Percentiles rank a stretch among this genome's conserved stretches.
phyloP scores from a whole-genome alignment of 2,113 vertebrate genomes.

The Gasterosteus nipponicus region DNA sequence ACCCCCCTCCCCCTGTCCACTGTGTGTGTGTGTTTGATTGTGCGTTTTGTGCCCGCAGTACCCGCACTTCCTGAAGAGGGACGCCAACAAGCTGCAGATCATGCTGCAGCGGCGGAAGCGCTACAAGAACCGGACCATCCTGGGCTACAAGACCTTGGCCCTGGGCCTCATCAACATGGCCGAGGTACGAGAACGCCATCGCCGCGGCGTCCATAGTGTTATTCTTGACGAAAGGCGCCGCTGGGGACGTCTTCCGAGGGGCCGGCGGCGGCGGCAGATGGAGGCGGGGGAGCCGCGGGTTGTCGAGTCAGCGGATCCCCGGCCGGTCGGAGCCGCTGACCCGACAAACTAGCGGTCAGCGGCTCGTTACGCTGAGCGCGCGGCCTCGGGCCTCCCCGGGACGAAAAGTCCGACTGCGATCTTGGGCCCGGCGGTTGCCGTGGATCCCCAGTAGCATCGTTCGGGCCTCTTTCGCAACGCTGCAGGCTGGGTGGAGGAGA shows the following conservation, averaged over 20 bases:
- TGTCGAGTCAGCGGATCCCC: conserved; percentile 47
- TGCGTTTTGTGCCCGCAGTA: conserved; percentile 77
- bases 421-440: conserved; percentile 20
- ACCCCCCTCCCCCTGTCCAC: neutral
- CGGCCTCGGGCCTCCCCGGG: conserved; percentile 20
- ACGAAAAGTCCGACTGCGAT: conserved; percentile 23
- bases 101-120: conserved; percentile 92
- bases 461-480: too few relatives aligned
- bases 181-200: conserved; percentile 78
- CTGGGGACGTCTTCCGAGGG: too few relatives aligned
- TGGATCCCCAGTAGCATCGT: conserved; percentile 39
- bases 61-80: conserved; percentile 92
- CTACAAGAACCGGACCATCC: conserved; percentile 94
- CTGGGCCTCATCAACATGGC: conserved; percentile 95
- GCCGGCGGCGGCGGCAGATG: conserved; percentile 21
- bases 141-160: conserved; percentile 92
- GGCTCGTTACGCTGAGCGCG: conserved; percentile 43
- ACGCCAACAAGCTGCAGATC: conserved; percentile 93
- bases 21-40: neutral
- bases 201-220: too few relatives aligned
- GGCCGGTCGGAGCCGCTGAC: conserved; percentile 44
- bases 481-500: too few relatives aligned
- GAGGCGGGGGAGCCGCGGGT: conserved; percentile 21
- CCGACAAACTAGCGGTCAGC: conserved; percentile 39
- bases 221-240: too few relatives aligned